Base-by-base conservation (phyloP, 2,113 vertebrate genomes). In the Narcine bancroftii region DNA sequence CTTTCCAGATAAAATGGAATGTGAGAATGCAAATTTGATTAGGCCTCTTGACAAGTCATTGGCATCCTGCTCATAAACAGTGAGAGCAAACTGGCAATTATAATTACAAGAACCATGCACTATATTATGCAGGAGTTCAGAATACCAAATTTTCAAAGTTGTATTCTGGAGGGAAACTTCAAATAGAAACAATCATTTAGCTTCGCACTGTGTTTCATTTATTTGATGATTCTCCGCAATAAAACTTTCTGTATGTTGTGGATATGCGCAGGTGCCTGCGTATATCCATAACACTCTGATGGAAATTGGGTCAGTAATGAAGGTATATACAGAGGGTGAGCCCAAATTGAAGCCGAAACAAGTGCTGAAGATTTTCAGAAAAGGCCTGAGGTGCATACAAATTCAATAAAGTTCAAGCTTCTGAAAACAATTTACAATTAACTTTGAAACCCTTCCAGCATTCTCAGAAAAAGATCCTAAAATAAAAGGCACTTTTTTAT, bases 141-240 rank as follows among this genome's bases (percentile, higher is more conserved):
- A 56, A 13, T 63, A 60, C 53, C 9, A 56, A 83, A 56, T 56
- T 45, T 56, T 83, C 47, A 87, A 63, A 85, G n/a, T 6, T 60
- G n/a, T 17, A 63, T 87, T 53, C 81, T 60, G 81, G n/a, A 87
- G 81, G 53, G 33, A 87, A 69, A 87, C n/a, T 19, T n/a, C 56
- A 56, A 60, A n/a, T 53, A 87, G 81, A 87, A 87, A 53, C 11
- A 63, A 83, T 53, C 79, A 33, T 47, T 83, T 33, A 60, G n/a
- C n/a, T n/a, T 87, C n/a, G 33, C n/a, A 19, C 81, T 60, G 53
- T 7, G 60, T 63, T 83, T 10, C 5, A 60, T 56, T 56, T 56
- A 26, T 56, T 63, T 87, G 53, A 36, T 87, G 53, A 60, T 60
- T 33, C 53, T 24, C n/a, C 53, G 21, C 81, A 87, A 60, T 87